Conservation (phyloP, 1,140 invertebrate species). For the Drosophila truncata region DNA sequence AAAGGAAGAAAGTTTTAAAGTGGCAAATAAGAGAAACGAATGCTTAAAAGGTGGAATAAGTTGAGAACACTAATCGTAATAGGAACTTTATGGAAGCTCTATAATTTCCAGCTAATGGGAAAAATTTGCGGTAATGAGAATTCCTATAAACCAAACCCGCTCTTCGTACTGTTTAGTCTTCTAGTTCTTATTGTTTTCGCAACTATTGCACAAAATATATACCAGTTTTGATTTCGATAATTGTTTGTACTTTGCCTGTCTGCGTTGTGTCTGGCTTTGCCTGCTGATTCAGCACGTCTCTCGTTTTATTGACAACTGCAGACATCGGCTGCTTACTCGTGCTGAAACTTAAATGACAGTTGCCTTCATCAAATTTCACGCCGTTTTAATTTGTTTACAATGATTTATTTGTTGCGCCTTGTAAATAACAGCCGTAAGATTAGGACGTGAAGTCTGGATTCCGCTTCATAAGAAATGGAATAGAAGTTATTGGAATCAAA, state of each 20-base stretch:
- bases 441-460: neutral
- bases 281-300: conserved; percentile 9
- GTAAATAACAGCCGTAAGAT: neutral
- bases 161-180: conserved; percentile 6
- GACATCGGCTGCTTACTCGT: conserved; percentile 21
- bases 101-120: too few species aligned
- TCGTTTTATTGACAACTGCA: conserved; percentile 35
- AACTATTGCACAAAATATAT: neutral
- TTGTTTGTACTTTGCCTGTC: conserved; percentile 24
- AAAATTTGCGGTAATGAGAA: too few species aligned
- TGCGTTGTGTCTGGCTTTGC: conserved; percentile 31
- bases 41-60: neutral
- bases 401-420: neutral
- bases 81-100: too few species aligned
- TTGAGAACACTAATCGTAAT: neutral
- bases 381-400: conserved; percentile 33
- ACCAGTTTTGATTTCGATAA: neutral
- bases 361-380: conserved; percentile 31
- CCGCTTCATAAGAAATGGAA: neutral
- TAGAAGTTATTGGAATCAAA: neutral
- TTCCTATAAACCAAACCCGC: too few species aligned
- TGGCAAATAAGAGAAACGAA: too few species aligned
- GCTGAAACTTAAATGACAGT: conserved; percentile 20
- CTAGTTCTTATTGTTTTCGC: neutral
- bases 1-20: neutral